These are phyloP conservation scores for Aplidium turbinatum DNA, from an alignment of 23 tunicate genomes.

Conservation along the genomic window DNA sequence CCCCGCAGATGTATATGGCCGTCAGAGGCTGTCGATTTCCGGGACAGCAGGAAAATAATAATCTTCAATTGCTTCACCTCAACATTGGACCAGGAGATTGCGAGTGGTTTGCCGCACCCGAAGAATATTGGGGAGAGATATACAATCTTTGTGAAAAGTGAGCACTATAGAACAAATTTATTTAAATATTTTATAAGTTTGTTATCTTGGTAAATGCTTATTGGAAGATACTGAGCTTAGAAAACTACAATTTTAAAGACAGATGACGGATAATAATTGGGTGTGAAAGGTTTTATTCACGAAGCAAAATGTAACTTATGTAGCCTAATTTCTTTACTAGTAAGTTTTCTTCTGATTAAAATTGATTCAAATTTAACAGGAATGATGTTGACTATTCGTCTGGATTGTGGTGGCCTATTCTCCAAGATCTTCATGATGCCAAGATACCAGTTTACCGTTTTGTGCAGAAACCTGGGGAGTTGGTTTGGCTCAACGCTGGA, in stretches of 20 bases:
- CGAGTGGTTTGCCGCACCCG: slow-evolving; percentile 95
- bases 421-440: slow-evolving; percentile 82
- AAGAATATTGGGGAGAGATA: slow-evolving; percentile 98
- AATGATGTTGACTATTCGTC: slow-evolving; percentile 84
- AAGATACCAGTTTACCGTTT: slow-evolving; percentile 93
- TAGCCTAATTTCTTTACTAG: no score
- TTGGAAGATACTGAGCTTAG: no score
- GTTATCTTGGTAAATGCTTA: no score
- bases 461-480: slow-evolving; percentile 96
- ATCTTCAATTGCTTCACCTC: slow-evolving; percentile 82
- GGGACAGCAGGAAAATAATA: slow-evolving; percentile 98
- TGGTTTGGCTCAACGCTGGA: slow-evolving; percentile 97
- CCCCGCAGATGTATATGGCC: slow-evolving; percentile 95
- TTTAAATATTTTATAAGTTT: no score
- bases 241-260: no score
- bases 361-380: slow-evolving; percentile 12
- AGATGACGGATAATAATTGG: no score
- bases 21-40: slow-evolving; percentile 96
- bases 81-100: slow-evolving; percentile 99
- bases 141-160: slow-evolving; percentile 73
- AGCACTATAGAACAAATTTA: no score
- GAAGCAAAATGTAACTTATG: no score
- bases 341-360: neutral
- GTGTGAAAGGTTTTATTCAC: no score
- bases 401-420: slow-evolving; percentile 98